These are phyloP conservation scores for Piprites chloris DNA, from an alignment of 2,113 vertebrate genomes.

Conservation along the genomic window DNA sequence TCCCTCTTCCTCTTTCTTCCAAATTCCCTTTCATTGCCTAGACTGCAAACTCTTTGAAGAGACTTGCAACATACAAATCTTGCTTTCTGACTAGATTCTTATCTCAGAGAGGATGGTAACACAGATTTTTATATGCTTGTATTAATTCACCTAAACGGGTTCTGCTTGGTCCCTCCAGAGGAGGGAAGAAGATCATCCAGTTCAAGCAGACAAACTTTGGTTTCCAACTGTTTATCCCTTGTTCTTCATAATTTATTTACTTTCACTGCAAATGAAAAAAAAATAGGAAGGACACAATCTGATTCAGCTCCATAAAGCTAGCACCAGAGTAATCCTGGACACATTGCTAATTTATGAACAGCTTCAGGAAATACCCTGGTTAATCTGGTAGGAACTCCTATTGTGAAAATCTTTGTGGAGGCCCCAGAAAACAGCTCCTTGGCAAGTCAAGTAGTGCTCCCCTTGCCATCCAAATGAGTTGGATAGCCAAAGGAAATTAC, in stretches of 20 bases:
- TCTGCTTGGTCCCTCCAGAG: not conserved
- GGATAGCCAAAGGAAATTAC: slow-evolving; percentile 21
- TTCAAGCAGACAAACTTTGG: not conserved
- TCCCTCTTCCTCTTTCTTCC: not conserved
- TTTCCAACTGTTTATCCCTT: not conserved
- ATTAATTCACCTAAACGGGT: not conserved
- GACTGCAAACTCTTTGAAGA: not conserved
- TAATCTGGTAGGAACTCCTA: not conserved
- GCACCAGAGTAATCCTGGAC: not conserved
- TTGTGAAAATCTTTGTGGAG: not conserved
- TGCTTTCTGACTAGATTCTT: not conserved
- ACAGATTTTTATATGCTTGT: not conserved
- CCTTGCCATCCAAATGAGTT: not conserved
- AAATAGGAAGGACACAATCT: not conserved
- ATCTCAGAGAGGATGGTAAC: not conserved
- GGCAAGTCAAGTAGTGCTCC: not conserved
- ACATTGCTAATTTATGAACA: not conserved
- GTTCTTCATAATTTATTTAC: not conserved
- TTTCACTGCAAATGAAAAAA: slow-evolving; percentile 10
- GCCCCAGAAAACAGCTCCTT: not conserved
- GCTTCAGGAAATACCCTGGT: not conserved
- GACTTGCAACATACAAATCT: not conserved
- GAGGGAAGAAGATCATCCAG: not conserved
- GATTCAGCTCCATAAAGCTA: not conserved
- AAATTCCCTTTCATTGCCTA: not conserved